A percentile compares a stretch with the other conserved stretches of the same genome.
Evolutionary conservation across 2,888 invertebrate species (phyloP).

Genomic region (Cheilosia variabilis): DNA sequence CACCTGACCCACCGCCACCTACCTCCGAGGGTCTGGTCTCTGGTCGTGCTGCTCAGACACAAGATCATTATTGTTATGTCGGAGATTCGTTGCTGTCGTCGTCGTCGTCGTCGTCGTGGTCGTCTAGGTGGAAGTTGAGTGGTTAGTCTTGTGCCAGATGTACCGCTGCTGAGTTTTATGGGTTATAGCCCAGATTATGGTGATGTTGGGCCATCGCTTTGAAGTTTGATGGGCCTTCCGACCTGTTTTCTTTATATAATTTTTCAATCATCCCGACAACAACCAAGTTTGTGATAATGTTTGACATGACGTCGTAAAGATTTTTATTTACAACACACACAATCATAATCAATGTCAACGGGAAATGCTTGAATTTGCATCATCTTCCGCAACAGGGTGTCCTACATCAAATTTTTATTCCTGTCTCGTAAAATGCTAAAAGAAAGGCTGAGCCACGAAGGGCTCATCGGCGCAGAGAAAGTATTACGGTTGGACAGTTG

Average conservation of each 20-base stretch:
- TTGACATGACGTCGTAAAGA: conserved; percentile 33
- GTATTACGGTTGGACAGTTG: background rate
- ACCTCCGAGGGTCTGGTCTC: conserved; percentile 2
- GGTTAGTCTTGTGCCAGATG: conserved; percentile 7
- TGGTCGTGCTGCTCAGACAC: background rate
- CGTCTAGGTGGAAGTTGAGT: conserved; percentile 3
- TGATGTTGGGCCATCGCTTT: conserved; percentile 36
- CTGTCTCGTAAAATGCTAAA: conserved; percentile 17
- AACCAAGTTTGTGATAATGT: conserved; percentile 18
- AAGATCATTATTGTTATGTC: conserved; percentile 44
- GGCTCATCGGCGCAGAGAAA: background rate
- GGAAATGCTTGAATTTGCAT: conserved; percentile 24
- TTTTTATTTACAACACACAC: conserved; percentile 30
- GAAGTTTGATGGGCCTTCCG: conserved; percentile 17
- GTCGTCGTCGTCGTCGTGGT: conserved; percentile 8
- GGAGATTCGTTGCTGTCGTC: conserved; percentile 21
- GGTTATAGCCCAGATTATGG: conserved; percentile 29
- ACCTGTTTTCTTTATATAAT: conserved; percentile 2
- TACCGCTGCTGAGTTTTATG: conserved; percentile 32
- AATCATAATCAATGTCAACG: conserved; percentile 29
- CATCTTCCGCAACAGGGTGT: conserved; percentile 23
- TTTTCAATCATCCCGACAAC: conserved; percentile 13
- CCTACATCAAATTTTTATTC: background rate
- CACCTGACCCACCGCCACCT: conserved; percentile 9
- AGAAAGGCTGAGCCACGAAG: background rate